A percentile compares a stretch with the other conserved stretches of the same genome.
phyloP scores from a whole-genome alignment of 2,113 vertebrate species.

The Arothron firmamentum region DNA sequence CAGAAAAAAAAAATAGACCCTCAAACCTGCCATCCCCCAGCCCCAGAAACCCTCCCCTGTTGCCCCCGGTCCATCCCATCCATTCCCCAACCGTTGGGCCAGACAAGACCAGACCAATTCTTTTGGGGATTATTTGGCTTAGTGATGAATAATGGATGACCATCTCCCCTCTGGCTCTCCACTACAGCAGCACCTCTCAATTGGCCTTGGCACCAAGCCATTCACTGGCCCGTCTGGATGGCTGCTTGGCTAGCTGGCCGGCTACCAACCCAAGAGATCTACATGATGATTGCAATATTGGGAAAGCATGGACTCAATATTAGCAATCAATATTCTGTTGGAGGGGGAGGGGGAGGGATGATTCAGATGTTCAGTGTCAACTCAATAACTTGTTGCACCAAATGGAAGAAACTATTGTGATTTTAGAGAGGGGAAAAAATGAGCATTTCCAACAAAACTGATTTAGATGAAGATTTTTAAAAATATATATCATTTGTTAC shows the following conservation, averaged over 20 bases:
- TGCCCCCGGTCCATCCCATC: constrained; percentile 71
- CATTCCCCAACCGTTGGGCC: constrained; percentile 70
- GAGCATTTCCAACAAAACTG: background rate
- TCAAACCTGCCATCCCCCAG: constrained; percentile 63
- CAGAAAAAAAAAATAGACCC: constrained; percentile 19
- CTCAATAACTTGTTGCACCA: constrained; percentile 1
- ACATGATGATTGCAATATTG: constrained; percentile 58
- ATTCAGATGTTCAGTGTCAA: background rate
- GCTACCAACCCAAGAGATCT: constrained; percentile 52
- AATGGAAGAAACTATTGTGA: background rate
- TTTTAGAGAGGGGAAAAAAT: background rate
- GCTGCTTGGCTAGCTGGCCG: constrained; percentile 51
- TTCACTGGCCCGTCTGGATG: constrained; percentile 70
- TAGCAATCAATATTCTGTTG: constrained; percentile 21
- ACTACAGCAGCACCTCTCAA: constrained; percentile 74
- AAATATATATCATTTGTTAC: background rate
- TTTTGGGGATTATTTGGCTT: constrained; percentile 78
- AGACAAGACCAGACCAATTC: constrained; percentile 77
- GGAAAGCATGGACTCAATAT: constrained; percentile 49
- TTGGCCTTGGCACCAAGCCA: constrained; percentile 76
- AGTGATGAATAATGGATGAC: constrained; percentile 81
- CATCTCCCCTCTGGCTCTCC: constrained; percentile 77
- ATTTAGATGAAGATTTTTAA: background rate
- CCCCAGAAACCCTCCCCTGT: constrained; percentile 61
- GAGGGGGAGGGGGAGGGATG: background rate